A percentile compares a stretch with the other conserved stretches of the same genome.
Conservation (phyloP, 2,888 invertebrate genomes). For the Hypomecis atomaria region DNA sequence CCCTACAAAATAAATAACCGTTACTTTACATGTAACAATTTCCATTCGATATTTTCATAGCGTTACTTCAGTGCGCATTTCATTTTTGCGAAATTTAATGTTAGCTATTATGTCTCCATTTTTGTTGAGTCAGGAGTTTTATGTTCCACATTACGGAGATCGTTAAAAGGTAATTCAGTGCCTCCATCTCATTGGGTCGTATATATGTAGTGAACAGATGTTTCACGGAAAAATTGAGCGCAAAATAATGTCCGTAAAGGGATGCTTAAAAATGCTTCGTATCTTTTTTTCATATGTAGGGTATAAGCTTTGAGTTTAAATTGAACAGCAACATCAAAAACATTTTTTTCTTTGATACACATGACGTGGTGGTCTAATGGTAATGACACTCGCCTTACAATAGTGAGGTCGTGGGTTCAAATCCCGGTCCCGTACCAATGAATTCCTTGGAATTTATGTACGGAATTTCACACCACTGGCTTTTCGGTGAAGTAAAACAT, state of each 20-base stretch:
- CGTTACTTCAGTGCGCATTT: conserved; percentile 18
- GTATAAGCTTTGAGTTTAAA: conserved; percentile 9
- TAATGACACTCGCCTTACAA: too few relatives aligned
- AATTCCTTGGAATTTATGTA: too few relatives aligned
- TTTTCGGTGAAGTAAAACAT: too few relatives aligned
- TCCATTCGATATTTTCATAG: conserved; percentile 5
- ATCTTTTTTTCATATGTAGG: conserved; percentile 17
- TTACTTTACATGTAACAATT: not conserved
- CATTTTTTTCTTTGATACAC: too few relatives aligned
- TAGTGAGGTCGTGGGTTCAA: too few relatives aligned
- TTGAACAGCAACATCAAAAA: not conserved
- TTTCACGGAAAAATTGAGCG: conserved; percentile 26
- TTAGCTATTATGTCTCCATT: conserved; percentile 29
- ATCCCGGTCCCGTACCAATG: too few relatives aligned
- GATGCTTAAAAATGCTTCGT: conserved; percentile 22
- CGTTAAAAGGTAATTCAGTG: conserved; percentile 33
- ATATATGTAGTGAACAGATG: conserved; percentile 28
- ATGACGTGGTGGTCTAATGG: too few relatives aligned
- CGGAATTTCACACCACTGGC: too few relatives aligned
- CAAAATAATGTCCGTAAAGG: conserved; percentile 28
- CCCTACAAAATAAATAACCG: not conserved
- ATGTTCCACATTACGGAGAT: conserved; percentile 23
- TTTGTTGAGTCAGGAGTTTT: conserved; percentile 26
- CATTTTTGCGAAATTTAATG: conserved; percentile 24
- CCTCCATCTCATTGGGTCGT: conserved; percentile 20